These are phyloP conservation scores for Choloepus hoffmanni DNA, from an alignment of 2,113 vertebrate genomes.

Conservation along the genomic window DNA sequence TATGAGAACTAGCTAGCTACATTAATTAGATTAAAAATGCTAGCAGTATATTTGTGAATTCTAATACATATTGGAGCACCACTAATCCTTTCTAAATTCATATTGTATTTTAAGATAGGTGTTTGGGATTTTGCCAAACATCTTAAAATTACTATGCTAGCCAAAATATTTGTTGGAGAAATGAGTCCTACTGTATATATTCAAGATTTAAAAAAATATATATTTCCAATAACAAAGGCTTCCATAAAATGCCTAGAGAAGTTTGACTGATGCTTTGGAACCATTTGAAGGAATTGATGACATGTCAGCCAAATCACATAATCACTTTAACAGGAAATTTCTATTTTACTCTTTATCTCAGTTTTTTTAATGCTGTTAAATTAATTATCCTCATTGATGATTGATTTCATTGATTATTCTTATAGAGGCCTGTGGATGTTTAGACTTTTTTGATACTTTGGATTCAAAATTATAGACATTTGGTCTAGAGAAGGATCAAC, in stretches of 20 bases:
- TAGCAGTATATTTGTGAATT: background rate
- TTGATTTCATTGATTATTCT: background rate
- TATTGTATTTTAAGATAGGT: background rate
- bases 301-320: slow-evolving; percentile 79
- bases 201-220: slow-evolving; percentile 78
- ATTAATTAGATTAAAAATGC: slow-evolving; percentile 40
- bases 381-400: background rate
- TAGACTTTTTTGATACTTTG: background rate
- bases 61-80: background rate
- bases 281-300: slow-evolving; percentile 79
- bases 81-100: slow-evolving; percentile 43
- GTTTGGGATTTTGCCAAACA: background rate
- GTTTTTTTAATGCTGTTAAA: slow-evolving; percentile 11
- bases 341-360: slow-evolving; percentile 60
- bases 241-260: slow-evolving; percentile 78
- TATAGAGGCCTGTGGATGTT: background rate
- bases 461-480: slow-evolving; percentile 15
- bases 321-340: slow-evolving; percentile 82
- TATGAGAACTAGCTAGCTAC: background rate
- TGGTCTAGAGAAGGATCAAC: background rate
- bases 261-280: slow-evolving; percentile 79
- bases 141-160: background rate
- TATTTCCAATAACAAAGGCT: slow-evolving; percentile 78
- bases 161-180: slow-evolving; percentile 71
- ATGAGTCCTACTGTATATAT: slow-evolving; percentile 78